Conservation (phyloP, 2,113 vertebrate genomes). For the Brachyistius frenatus region DNA sequence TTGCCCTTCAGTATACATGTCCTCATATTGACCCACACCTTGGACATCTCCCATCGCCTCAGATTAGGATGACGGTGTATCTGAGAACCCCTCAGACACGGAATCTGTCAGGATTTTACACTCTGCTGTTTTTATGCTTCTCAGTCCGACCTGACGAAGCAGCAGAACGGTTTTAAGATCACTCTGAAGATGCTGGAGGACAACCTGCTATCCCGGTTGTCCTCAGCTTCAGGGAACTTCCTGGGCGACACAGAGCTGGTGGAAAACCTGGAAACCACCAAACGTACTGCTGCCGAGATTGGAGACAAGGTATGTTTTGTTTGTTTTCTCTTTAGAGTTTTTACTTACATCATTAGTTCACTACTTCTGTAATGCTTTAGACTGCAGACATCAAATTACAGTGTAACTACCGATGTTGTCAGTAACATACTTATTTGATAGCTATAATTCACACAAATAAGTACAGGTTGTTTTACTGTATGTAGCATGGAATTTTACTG, state of each 20-base stretch:
- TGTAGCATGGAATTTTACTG: too few relatives aligned
- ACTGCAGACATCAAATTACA: background rate
- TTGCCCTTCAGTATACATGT: constrained; percentile 57
- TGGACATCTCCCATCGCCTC: constrained; percentile 25
- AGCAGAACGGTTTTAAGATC: constrained; percentile 98
- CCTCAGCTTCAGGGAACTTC: constrained; percentile 95
- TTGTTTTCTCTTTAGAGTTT: background rate
- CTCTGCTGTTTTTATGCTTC: constrained; percentile 52
- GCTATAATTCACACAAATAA: too few relatives aligned
- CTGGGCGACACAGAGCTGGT: constrained; percentile 92
- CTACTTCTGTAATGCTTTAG: background rate
- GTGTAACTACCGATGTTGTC: background rate
- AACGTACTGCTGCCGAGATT: constrained; percentile 92
- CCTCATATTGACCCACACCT: constrained; percentile 47
- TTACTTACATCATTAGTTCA: background rate
- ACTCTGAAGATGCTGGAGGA: constrained; percentile 95
- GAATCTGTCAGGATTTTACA: background rate
- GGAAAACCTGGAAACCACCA: constrained; percentile 94
- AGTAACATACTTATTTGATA: too few relatives aligned
- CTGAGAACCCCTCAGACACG: background rate
- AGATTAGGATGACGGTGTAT: background rate
- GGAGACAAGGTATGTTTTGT: constrained; percentile 87
- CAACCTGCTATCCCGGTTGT: constrained; percentile 92
- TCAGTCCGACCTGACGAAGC: constrained; percentile 93
- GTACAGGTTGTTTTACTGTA: too few relatives aligned